A percentile compares a stretch with the other conserved stretches of the same genome.
Evolutionary conservation across 1,140 invertebrate species (phyloP).

Genomic region (Ceratina calcarata): DNA sequence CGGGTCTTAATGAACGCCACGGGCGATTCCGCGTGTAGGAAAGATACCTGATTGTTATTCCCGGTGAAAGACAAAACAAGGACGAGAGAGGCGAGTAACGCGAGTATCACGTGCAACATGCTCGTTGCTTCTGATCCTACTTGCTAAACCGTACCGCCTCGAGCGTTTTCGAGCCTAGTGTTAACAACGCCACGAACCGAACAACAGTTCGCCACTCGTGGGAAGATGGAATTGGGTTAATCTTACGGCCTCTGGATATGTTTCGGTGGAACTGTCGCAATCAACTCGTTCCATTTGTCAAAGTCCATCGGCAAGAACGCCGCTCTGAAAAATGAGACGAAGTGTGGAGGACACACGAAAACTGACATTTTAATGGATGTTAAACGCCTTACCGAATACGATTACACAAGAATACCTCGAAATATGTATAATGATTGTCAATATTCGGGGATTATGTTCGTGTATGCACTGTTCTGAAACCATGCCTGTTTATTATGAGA

Average conservation of each 20-base stretch:
- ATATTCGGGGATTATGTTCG: too few relatives aligned
- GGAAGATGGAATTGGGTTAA: slow-evolving; percentile 61
- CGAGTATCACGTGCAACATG: slow-evolving; percentile 59
- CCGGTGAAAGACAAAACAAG: slow-evolving; percentile 58
- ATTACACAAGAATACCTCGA: neutral
- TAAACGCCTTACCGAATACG: neutral
- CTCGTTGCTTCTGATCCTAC: slow-evolving; percentile 55
- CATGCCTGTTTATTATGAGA: too few relatives aligned
- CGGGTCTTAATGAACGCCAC: slow-evolving; percentile 28
- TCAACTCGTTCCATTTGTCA: slow-evolving; percentile 47
- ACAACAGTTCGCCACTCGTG: slow-evolving; percentile 36
- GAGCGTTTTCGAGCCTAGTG: slow-evolving; percentile 33
- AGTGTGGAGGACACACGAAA: neutral
- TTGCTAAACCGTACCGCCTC: slow-evolving; percentile 37
- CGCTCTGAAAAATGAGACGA: slow-evolving; percentile 8
- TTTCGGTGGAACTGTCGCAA: slow-evolving; percentile 27
- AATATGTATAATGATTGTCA: too few relatives aligned
- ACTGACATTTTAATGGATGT: slow-evolving; percentile 1
- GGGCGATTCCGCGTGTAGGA: slow-evolving; percentile 18
- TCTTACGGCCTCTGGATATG: slow-evolving; percentile 40
- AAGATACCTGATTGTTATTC: slow-evolving; percentile 53
- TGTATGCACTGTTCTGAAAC: too few relatives aligned
- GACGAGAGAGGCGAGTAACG: slow-evolving; percentile 48
- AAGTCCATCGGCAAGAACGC: slow-evolving; percentile 29
- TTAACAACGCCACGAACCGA: slow-evolving; percentile 32